Percentiles rank a stretch among this genome's conserved stretches.
These are phyloP conservation scores for Myoxocephalus aenaeus DNA, from an alignment of 2,797 vertebrate species.

Conservation along the genomic window DNA sequence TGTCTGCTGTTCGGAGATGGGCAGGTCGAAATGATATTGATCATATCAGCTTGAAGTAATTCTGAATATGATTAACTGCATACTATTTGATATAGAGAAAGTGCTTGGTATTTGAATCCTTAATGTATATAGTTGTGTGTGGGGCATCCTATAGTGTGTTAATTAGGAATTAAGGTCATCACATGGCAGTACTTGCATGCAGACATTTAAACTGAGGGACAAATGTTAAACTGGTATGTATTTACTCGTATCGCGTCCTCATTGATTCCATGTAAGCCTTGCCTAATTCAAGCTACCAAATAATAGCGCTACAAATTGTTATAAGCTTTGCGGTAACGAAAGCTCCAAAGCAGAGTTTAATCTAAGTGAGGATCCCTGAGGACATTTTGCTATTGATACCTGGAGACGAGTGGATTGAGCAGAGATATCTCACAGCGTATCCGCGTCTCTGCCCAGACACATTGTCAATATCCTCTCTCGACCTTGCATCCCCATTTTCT, in stretches of 20 bases:
- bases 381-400: constrained; percentile 63
- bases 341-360: constrained; percentile 47
- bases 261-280: constrained; percentile 28
- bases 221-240: background rate
- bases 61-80: background rate
- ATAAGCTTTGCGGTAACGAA: constrained; percentile 19
- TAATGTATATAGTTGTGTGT: background rate
- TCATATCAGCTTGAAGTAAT: constrained; percentile 4
- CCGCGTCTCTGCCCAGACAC: constrained; percentile 55
- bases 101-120: background rate
- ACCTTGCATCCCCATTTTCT: constrained; percentile 54
- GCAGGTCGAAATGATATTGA: background rate
- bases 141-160: background rate
- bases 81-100: background rate
- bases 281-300: constrained; percentile 18
- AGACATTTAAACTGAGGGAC: background rate
- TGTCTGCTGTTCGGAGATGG: background rate
- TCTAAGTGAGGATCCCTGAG: constrained; percentile 54
- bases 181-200: background rate
- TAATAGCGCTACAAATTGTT: constrained; percentile 31
- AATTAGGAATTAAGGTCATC: background rate
- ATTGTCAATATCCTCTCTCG: constrained; percentile 63
- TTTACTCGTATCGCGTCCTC: constrained; percentile 7
- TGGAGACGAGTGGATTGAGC: constrained; percentile 63
- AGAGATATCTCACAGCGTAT: constrained; percentile 54